phyloP scores from a whole-genome alignment of 2,888 invertebrate genomes.

The Eupithecia insigniata region DNA sequence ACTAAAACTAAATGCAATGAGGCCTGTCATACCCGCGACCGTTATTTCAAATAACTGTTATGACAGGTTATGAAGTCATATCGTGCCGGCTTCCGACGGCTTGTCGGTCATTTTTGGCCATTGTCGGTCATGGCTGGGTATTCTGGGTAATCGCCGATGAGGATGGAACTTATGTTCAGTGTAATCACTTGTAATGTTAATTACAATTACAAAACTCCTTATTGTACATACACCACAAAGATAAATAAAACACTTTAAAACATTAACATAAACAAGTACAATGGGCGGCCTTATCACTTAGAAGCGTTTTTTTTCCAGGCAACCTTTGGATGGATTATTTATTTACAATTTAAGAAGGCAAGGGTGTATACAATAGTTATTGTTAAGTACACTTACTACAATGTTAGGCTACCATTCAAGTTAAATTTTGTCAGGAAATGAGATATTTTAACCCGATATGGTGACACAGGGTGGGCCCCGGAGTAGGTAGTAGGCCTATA shows the following conservation, averaged over 20 bases:
- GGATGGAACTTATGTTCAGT: slow-evolving; percentile 16
- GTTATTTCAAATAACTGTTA: slow-evolving; percentile 36
- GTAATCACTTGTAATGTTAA: slow-evolving; percentile 19
- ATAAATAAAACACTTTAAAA: no score
- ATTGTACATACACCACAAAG: no score
- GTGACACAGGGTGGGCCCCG: background rate
- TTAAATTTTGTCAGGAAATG: background rate
- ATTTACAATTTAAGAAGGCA: no score
- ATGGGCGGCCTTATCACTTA: no score
- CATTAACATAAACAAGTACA: no score
- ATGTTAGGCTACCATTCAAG: background rate
- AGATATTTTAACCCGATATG: background rate
- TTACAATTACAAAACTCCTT: no score
- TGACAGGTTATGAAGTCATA: slow-evolving; percentile 20
- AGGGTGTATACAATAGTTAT: no score
- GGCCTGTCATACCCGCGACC: slow-evolving; percentile 20
- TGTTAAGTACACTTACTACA: background rate
- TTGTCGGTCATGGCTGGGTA: slow-evolving; percentile 20
- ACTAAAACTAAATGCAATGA: slow-evolving; percentile 13
- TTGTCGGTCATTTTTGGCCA: slow-evolving; percentile 16
- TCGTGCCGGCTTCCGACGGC: background rate
- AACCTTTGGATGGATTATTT: no score
- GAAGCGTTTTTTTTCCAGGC: no score
- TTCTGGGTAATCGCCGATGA: slow-evolving; percentile 25
- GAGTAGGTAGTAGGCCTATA: background rate